Base-by-base conservation (phyloP, 2,113 vertebrate genomes). In the Aldabrachelys gigantea region DNA sequence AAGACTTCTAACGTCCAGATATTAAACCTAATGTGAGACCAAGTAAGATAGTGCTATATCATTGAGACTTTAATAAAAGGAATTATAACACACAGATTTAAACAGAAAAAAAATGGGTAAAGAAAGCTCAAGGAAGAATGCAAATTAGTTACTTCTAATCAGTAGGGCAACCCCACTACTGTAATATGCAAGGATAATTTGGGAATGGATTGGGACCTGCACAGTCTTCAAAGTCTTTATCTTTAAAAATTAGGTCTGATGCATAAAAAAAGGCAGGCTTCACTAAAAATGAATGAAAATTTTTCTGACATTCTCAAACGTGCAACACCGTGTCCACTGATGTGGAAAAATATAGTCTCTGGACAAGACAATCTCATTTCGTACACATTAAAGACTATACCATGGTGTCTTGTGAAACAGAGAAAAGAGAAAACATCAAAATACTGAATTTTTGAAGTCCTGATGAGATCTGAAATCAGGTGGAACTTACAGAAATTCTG, bases 361-460 rank as follows among this genome's bases (percentile, higher is more conserved):
- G 82, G 80, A 90, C 14, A 91, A 75, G 53, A 47, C 4, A 0
- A 41, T 52, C 84, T 80, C 31, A 44, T 92, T 82, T 65, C 82
- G 89, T 47, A 38, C 31, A 86, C 44, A 21, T 41, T 82, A 44
- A 75, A 82, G 89, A 75, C 11, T 82, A 0, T 62, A 87, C 19
- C 29, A 88, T 91, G 83, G 54, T 21, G 78, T 11, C 56, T 49
- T 62, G 16, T 24, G 85, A 41, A 80, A 89, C 31, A 6, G 6
- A 82, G 5, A 1, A 4, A 5, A 8, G 2, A 2, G 0, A 25
- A 53, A 24, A 84, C 21, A 41, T 76, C 27, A 85, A 92, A 6
- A 85, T 92, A 91, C 75, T 82, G 31, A 91, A 92, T 27, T 91
- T 95, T 9, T 59, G 2, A 88, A 93, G 81, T 79, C 44, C 85